phyloP scores from a whole-genome alignment of 2,113 vertebrate genomes.

The Hypocryptadius cinnamomeus region DNA sequence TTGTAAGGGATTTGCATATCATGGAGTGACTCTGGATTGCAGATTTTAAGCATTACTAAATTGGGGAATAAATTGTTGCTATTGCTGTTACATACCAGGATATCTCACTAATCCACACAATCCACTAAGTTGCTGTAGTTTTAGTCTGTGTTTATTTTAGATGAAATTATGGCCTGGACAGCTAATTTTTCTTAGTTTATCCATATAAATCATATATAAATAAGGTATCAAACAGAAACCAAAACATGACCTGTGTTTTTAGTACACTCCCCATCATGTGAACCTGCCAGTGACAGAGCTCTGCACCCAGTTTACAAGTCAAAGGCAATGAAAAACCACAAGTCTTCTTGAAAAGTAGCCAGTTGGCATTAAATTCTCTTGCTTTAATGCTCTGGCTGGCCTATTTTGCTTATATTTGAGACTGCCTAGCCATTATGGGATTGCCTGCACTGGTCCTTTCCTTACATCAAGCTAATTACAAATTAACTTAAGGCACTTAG shows the following conservation, averaged over 20 bases:
- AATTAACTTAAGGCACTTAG: not conserved
- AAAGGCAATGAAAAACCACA: not conserved
- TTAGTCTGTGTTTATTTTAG: constrained; percentile 16
- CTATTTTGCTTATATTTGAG: not conserved
- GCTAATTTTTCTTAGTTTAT: constrained; percentile 26
- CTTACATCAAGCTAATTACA: not conserved
- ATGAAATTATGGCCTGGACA: not conserved
- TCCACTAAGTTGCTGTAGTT: constrained; percentile 24
- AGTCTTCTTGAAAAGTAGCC: not conserved
- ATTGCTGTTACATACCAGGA: constrained; percentile 13
- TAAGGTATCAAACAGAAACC: not conserved
- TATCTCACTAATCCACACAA: constrained; percentile 18
- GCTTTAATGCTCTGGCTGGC: not conserved
- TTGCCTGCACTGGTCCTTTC: not conserved
- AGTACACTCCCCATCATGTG: not conserved
- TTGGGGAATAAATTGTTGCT: constrained; percentile 1
- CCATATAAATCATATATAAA: not conserved
- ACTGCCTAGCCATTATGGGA: not conserved
- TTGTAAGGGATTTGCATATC: constrained; percentile 22
- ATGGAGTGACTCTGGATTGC: not conserved
- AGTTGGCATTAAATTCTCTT: not conserved
- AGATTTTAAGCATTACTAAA: constrained; percentile 42
- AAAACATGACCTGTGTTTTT: not conserved
- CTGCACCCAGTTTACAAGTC: not conserved
- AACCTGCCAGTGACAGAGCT: not conserved